Evolutionary conservation across 2,797 vertebrate genomes (phyloP), one percentile per base, ranked within the genome.

Genomic region (Cryptoprocta ferox): DNA sequence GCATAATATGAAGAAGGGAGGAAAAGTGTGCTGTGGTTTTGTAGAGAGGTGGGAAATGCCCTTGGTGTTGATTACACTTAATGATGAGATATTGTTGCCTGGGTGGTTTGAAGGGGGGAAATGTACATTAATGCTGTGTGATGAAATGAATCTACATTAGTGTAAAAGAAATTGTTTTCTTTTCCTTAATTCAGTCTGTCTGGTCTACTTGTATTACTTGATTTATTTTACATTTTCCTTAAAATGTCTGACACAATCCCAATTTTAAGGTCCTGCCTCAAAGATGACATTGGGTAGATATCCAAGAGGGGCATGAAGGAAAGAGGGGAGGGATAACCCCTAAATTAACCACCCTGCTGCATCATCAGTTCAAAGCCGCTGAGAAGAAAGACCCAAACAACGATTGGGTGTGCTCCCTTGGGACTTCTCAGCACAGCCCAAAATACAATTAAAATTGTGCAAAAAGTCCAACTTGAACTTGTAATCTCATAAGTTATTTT

Each of bases 41-140:
- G 78, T 30, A 91, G 37, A 96, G 96, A 98, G 37, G 89, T 95
- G 92, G 93, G 82, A 98, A 98, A 97, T 93, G 96, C 95, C 96
- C 98, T 91, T 42, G 68, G 94, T 95, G 76, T 68, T 92, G 98
- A 96, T 98, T 98, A 97, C 81, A 61, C 97, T 96, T 93, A 98
- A 97, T 93, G 97, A 97, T 97, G 94, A 97, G 96, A 95, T 81
- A 91, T 81, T 59, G 86, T 91, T 97, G 97, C 56, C 63, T 59
- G 85, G 78, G 76, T 96, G 95, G 96, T 45, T 97, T 53, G 83
- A 92, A 96, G 92, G 91, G 91, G 95, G 97, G 94, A 93, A 93
- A 80, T 91, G 89, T 78, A 92, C 94, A 75, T 96, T 95, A 70
- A 76, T 82, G 91, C 75, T 53, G 78, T 59, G 65, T 78, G 89